Evolutionary conservation across 2,797 vertebrate species (phyloP).

Genomic region (Synanceia verrucosa): DNA sequence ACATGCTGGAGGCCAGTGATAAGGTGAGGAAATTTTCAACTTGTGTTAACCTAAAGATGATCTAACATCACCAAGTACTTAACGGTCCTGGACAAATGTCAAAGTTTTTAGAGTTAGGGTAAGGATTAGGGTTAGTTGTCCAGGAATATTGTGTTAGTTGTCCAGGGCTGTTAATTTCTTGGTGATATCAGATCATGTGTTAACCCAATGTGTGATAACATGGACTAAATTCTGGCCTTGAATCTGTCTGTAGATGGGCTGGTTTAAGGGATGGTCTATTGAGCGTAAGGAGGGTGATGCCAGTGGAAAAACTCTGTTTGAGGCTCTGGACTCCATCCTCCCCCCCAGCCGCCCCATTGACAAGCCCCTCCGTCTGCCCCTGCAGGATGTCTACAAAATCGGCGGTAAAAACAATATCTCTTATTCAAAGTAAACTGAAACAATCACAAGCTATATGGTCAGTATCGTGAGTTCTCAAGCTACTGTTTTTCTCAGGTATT

Average conservation of each 20-base stretch:
- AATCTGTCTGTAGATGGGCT: constrained; percentile 84
- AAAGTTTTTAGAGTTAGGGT: too few species aligned
- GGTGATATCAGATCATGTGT: too few species aligned
- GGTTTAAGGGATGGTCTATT: constrained; percentile 97
- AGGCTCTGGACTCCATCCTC: constrained; percentile 92
- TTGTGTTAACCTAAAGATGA: too few species aligned
- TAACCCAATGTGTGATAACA: too few species aligned
- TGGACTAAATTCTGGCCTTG: background rate
- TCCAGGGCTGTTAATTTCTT: too few species aligned
- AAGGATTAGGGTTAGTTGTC: too few species aligned
- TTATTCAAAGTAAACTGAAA: too few species aligned
- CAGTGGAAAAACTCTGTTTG: constrained; percentile 89
- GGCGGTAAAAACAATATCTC: constrained; percentile 80
- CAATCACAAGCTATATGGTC: too few species aligned
- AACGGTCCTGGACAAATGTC: too few species aligned
- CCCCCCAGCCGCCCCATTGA: constrained; percentile 92
- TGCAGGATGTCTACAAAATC: constrained; percentile 98
- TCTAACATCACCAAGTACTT: too few species aligned
- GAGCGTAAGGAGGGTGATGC: constrained; percentile 90
- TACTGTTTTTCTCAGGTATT: constrained; percentile 78
- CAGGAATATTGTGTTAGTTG: too few species aligned
- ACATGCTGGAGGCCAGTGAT: constrained; percentile 83
- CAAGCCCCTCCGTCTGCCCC: constrained; percentile 93
- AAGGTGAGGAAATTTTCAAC: constrained; percentile 63
- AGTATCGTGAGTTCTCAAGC: too few species aligned